These are phyloP conservation scores for Drosophila nigritarsus DNA, from an alignment of 2,888 invertebrate species.

Conservation along the genomic window DNA sequence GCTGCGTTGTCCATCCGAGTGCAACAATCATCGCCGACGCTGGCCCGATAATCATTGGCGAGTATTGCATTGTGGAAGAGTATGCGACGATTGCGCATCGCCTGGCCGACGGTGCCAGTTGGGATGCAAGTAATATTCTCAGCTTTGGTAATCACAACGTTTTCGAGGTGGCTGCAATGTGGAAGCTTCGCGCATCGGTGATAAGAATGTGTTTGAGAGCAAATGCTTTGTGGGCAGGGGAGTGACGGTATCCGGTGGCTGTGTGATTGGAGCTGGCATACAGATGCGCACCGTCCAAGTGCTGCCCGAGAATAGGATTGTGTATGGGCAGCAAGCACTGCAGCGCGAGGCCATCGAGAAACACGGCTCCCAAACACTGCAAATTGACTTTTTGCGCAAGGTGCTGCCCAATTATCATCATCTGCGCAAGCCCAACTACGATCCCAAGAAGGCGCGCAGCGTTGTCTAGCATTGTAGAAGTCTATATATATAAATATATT, in stretches of 20 bases:
- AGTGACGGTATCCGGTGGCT: conserved; percentile 94
- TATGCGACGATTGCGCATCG: too few relatives aligned
- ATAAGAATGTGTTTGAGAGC: conserved; percentile 97
- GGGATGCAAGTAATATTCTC: too few relatives aligned
- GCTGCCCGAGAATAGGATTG: conserved; percentile 94
- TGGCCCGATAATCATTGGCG: too few relatives aligned
- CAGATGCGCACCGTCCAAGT: conserved; percentile 90
- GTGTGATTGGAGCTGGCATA: conserved; percentile 95
- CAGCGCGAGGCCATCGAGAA: conserved; percentile 94
- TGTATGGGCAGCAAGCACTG: conserved; percentile 92
- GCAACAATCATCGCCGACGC: too few relatives aligned
- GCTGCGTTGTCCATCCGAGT: too few relatives aligned
- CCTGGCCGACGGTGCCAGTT: too few relatives aligned
- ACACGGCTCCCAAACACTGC: conserved; percentile 92
- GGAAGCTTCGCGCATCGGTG: conserved; percentile 88
- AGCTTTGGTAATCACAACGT: too few relatives aligned
- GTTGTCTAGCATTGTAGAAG: conserved; percentile 48
- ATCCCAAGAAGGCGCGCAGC: conserved; percentile 85
- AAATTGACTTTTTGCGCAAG: conserved; percentile 96
- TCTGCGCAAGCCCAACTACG: conserved; percentile 91
- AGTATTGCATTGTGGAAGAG: too few relatives aligned
- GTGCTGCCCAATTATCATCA: conserved; percentile 98
- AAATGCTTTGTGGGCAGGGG: conserved; percentile 94
- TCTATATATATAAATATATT: conserved; percentile 8
- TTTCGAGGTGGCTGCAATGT: too few relatives aligned